Base-by-base conservation (phyloP, 2,113 vertebrate species). In the Morone saxatilis region DNA sequence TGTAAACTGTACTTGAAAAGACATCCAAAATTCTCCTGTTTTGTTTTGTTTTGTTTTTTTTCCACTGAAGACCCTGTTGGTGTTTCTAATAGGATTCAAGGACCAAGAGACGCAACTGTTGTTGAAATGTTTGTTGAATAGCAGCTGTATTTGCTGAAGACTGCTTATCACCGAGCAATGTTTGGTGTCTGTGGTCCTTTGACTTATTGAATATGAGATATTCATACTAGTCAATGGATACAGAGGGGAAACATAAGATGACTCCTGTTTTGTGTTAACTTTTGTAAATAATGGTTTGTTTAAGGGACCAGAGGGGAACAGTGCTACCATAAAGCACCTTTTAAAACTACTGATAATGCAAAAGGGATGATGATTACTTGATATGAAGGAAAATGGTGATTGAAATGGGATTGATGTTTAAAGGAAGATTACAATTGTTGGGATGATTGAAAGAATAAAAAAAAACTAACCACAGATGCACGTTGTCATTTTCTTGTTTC, bases 271-370 rank as follows among this genome's bases (percentile, higher is more conserved):
- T 78, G 73, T 79, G 53, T 77, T 68, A 56, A 7, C 12, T 78
- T 57, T 86, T 87, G 71, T 88, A 76, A 81, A 86, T 91, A 63
- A 76, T 86, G 43, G 70, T 85, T 88, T 78, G 69, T 90, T 79
- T 79, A 91, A 93, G 85, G 91, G 93, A 91, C 85, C 78, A 86
- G 62, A 83, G 59, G 71, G 69, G 80, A 50, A 62, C 48, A 40
- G 69, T 84, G 83, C 60, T 82, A 67, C 88, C 14, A 22, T 76
- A 70, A 89, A 82, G 77, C 65, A 73, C 90, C 47, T 88, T 47
- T 60, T 86, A 25, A 91, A 93, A 95, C 93, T 95, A 94, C 94
- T 95, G 94, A 95, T 87, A 50, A 92, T 90, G 87, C 61, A 91
- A 89, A 94, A 86, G 86, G 74, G 70, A 86, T 68, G 65, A 67